Evolutionary conservation across 1,140 invertebrate species (phyloP).

Genomic region (Bombus waltoni): DNA sequence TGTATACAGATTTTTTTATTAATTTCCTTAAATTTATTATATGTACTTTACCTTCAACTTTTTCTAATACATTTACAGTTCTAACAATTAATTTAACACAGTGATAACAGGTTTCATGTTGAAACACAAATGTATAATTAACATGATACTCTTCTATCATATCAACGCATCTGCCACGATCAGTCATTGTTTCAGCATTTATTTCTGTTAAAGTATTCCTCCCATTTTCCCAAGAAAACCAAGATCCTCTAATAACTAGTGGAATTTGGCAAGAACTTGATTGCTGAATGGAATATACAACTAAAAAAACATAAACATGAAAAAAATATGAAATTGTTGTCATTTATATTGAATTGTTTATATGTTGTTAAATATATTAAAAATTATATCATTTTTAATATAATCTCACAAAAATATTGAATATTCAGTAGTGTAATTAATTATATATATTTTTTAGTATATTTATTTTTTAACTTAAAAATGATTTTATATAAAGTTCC

Average conservation of each 20-base stretch:
- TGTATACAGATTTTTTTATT: background rate
- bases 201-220: slow-evolving; percentile 92
- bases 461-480: background rate
- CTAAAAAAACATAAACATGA: background rate
- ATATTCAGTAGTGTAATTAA: background rate
- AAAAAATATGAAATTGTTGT: slow-evolving; percentile 10
- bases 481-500: background rate
- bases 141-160: slow-evolving; percentile 89
- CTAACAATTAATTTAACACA: slow-evolving; percentile 93
- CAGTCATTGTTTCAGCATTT: slow-evolving; percentile 89
- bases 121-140: slow-evolving; percentile 94
- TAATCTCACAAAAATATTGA: background rate
- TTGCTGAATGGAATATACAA: slow-evolving; percentile 21
- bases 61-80: slow-evolving; percentile 95
- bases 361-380: background rate
- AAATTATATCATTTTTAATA: background rate
- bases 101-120: slow-evolving; percentile 89
- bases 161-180: slow-evolving; percentile 88
- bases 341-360: background rate
- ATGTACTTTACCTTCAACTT: slow-evolving; percentile 88
- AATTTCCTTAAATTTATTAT: background rate
- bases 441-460: background rate
- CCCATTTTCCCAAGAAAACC: slow-evolving; percentile 96
- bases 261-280: slow-evolving; percentile 85
- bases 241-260: slow-evolving; percentile 90